Base-by-base conservation (phyloP, 2,888 invertebrate genomes). In the Orgyia antiqua region DNA sequence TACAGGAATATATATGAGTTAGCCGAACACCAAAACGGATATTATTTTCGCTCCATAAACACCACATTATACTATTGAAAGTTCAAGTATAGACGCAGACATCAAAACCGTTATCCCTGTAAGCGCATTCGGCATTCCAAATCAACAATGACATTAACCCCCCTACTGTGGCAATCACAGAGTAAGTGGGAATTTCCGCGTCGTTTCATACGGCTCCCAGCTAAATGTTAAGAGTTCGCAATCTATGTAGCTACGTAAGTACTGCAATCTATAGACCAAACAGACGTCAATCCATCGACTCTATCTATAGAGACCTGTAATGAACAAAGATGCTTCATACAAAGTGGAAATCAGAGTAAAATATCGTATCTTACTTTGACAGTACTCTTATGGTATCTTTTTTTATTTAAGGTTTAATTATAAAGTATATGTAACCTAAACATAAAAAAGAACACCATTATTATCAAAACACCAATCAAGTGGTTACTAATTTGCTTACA, bases 171-270 rank as follows among this genome's bases (percentile, higher is more conserved):
- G 82, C 80, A 82, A 82, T 82, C 82, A 82, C 72, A 63, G 75
- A 76, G 72, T 82, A 80, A 82, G 80, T 82, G 82, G 79, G 77
- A 75, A 80, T 82, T 82, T 82, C 80, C 82, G 82, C 80, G 68
- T 77, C 82, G 82, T 83, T 82, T 77, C 77, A 65, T 74, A 68
- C 78, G 76, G 70, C 69, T 73, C 73, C 68, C 68, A 56, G 71
- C 76, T 73, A 78, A 79, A 82, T 82, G 80, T 78, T 82, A 80
- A 80, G 82, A 78, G 82, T 68, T 57, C 58, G 57, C 49, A 58
- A 60, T 54, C 60, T 45, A 48, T 43, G 43, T 52, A 11, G 5
- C 3, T 20, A 63, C 19, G 34, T 45, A 52, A 54, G 25, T 60
- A 58, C 53, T 56, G 60, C 50, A 51, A 59, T 21, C 36, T 33